Evolutionary conservation across 2,888 invertebrate species (phyloP).

Genomic region (Mellilla xanthometata): DNA sequence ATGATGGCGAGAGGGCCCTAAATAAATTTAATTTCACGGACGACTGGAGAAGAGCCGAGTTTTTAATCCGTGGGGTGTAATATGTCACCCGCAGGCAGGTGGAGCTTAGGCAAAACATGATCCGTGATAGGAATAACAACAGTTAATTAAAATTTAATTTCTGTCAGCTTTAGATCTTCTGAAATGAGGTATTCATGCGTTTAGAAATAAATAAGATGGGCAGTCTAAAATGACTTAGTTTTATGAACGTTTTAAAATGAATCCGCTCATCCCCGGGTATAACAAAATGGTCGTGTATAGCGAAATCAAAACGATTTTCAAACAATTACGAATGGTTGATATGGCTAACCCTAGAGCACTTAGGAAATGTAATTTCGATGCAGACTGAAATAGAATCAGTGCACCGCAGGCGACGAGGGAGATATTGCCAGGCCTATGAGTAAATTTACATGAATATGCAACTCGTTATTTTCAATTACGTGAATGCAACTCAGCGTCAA

Average conservation of each 20-base stretch:
- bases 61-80: slow-evolving; percentile 66
- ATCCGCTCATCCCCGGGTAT: not conserved
- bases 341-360: slow-evolving; percentile 25
- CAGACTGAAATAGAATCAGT: slow-evolving; percentile 29
- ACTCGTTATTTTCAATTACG: slow-evolving; percentile 71
- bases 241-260: slow-evolving; percentile 13
- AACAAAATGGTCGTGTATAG: not conserved
- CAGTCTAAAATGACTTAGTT: slow-evolving; percentile 7
- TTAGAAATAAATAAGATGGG: slow-evolving; percentile 13
- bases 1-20: slow-evolving; percentile 70
- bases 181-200: slow-evolving; percentile 16
- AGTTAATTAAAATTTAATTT: slow-evolving; percentile 51
- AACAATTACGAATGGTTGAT: slow-evolving; percentile 17
- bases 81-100: slow-evolving; percentile 53
- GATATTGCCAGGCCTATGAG: not conserved
- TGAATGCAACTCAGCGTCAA: slow-evolving; percentile 47
- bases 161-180: slow-evolving; percentile 9
- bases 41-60: slow-evolving; percentile 49
- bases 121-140: slow-evolving; percentile 54
- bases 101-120: slow-evolving; percentile 48
- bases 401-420: slow-evolving; percentile 22
- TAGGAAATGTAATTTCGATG: slow-evolving; percentile 10
- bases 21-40: slow-evolving; percentile 79
- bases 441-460: slow-evolving; percentile 63
- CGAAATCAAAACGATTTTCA: too few relatives aligned